Evolutionary conservation across 2,888 invertebrate genomes (phyloP).

Genomic region (Dinocampus coccinellae): DNA sequence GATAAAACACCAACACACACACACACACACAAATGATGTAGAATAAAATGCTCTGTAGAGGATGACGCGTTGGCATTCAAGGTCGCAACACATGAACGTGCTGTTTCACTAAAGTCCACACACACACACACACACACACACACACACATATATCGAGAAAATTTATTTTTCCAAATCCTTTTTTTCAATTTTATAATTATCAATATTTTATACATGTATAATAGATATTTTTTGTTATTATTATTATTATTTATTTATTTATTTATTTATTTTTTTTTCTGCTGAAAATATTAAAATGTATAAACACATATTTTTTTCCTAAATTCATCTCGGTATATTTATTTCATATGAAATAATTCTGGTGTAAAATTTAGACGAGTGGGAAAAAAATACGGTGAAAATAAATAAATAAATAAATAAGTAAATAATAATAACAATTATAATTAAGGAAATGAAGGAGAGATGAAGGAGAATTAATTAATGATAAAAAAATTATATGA

Average conservation of each 20-base stretch:
- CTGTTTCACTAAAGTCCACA: neutral
- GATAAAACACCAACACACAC: neutral
- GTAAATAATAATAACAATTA: neutral
- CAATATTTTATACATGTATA: neutral
- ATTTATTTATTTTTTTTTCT: neutral
- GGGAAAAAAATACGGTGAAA: too few relatives aligned
- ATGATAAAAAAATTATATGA: neutral
- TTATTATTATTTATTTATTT: neutral
- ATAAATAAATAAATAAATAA: too few relatives aligned
- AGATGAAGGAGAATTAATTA: neutral
- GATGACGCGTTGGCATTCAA: constrained; percentile 23
- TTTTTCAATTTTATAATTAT: too few relatives aligned
- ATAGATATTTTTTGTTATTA: too few relatives aligned
- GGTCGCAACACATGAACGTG: constrained; percentile 1
- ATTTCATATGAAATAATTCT: too few relatives aligned
- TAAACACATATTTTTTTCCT: neutral
- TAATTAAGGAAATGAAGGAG: neutral
- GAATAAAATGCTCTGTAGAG: constrained; percentile 40
- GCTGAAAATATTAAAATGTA: too few relatives aligned
- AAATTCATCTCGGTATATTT: too few relatives aligned
- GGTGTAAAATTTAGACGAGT: too few relatives aligned
- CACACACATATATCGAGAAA: constrained; percentile 33
- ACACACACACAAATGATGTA: constrained; percentile 37
- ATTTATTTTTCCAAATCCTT: too few relatives aligned
- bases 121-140: constrained; percentile 51